Percentiles rank a stretch among this genome's conserved stretches.
These are phyloP conservation scores for Champsocephalus gunnari DNA, from an alignment of 2,797 vertebrate genomes.

Conservation along the genomic window DNA sequence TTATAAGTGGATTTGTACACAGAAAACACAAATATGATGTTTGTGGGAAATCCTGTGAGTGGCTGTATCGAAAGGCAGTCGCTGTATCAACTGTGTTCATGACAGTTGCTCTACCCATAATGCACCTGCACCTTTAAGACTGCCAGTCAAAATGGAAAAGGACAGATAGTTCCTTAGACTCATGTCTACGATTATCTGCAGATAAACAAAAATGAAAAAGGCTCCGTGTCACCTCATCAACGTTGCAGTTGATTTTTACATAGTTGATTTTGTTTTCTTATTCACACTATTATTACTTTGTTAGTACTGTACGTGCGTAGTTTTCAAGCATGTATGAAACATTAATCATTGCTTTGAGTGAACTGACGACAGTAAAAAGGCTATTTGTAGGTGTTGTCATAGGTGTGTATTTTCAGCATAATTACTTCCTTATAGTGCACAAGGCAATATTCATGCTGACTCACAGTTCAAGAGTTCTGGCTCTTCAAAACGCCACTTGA, in stretches of 20 bases:
- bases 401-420: slow-evolving; percentile 8
- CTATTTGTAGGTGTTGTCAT: slow-evolving; percentile 25
- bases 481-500: slow-evolving; percentile 9
- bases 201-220: too few species aligned
- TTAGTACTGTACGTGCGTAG: background rate
- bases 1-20: slow-evolving; percentile 12
- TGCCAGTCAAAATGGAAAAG: slow-evolving; percentile 26
- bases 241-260: too few species aligned
- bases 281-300: background rate
- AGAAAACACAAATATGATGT: background rate
- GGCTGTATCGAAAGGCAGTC: background rate
- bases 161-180: slow-evolving; percentile 33
- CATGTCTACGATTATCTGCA: background rate
- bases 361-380: slow-evolving; percentile 7
- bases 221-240: background rate
- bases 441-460: slow-evolving; percentile 13
- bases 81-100: background rate
- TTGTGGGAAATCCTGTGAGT: background rate
- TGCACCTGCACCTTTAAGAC: slow-evolving; percentile 40
- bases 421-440: slow-evolving; percentile 16
- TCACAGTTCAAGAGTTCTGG: slow-evolving; percentile 19
- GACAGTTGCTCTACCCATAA: slow-evolving; percentile 17
- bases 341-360: background rate
- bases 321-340: slow-evolving; percentile 14
- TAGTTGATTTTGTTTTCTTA: slow-evolving; percentile 3